phyloP scores from a whole-genome alignment of 1,140 invertebrate species.

The Brachionus manjavacas region DNA sequence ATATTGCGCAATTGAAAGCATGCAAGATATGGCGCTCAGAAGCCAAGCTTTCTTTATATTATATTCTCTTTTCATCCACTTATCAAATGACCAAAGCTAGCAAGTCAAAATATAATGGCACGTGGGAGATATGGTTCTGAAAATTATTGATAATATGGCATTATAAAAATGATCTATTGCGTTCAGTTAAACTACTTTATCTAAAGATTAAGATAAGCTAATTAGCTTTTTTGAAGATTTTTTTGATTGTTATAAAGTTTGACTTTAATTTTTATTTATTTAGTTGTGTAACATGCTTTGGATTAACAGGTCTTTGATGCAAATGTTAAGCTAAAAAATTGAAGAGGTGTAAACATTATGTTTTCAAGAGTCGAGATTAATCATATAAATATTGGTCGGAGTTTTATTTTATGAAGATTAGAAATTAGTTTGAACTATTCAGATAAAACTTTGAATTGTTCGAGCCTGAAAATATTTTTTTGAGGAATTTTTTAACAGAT shows the following conservation, averaged over 20 bases:
- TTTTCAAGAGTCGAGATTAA: not conserved
- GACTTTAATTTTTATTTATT: not conserved
- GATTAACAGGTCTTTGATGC: not conserved
- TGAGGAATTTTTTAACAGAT: not conserved
- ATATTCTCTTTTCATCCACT: not conserved
- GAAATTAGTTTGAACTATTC: not conserved
- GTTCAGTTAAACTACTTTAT: not conserved
- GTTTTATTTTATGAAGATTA: not conserved
- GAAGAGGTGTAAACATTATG: slow-evolving; percentile 7
- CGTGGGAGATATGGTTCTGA: not conserved
- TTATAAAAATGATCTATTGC: not conserved
- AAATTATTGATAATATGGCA: not conserved
- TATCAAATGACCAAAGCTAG: too few relatives aligned
- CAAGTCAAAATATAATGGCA: not conserved
- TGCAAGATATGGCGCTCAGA: not conserved
- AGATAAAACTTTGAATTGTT: not conserved
- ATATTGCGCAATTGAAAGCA: not conserved
- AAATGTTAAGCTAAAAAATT: slow-evolving; percentile 3
- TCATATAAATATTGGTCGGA: not conserved
- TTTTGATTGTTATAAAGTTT: not conserved
- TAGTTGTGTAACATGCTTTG: not conserved
- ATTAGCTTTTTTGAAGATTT: not conserved
- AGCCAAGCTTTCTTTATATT: not conserved
- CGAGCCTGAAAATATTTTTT: not conserved
- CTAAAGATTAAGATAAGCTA: not conserved